Conservation (phyloP, 2,888 invertebrate species). For the Ferdinandea cuprea region DNA sequence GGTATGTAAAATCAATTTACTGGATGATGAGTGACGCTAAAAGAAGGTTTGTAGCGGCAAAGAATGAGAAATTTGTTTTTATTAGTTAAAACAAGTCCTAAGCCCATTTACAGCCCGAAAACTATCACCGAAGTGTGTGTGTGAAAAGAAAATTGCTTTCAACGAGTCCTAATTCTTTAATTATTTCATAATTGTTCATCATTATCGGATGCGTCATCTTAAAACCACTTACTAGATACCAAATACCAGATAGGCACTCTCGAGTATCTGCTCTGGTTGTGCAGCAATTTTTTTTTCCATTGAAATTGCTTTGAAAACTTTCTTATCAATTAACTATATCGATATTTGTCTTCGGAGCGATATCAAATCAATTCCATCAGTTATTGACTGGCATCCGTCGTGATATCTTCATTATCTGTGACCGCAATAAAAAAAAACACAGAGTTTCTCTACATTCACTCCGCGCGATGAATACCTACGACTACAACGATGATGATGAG, state of each 20-base stretch:
- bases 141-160: not conserved
- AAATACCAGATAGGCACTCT: too few species aligned
- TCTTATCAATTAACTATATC: constrained; percentile 52
- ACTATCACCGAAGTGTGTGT: too few species aligned
- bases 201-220: constrained; percentile 41
- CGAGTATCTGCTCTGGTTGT: constrained; percentile 23
- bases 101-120: too few species aligned
- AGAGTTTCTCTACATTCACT: not conserved
- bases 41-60: too few species aligned
- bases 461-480: constrained; percentile 47
- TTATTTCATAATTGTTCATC: not conserved
- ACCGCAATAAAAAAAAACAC: not conserved
- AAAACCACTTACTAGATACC: constrained; percentile 31
- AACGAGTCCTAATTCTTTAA: not conserved
- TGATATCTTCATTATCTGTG: constrained; percentile 42
- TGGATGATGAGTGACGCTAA: too few species aligned
- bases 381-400: constrained; percentile 57
- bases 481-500: constrained; percentile 62
- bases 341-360: constrained; percentile 53
- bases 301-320: not conserved
- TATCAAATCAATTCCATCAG: constrained; percentile 61
- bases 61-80: too few species aligned
- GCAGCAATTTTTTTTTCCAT: constrained; percentile 9
- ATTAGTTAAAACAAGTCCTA: too few species aligned
- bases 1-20: too few species aligned